Conservation (phyloP, 2,888 invertebrate species). For the Stomorhina lunata region DNA sequence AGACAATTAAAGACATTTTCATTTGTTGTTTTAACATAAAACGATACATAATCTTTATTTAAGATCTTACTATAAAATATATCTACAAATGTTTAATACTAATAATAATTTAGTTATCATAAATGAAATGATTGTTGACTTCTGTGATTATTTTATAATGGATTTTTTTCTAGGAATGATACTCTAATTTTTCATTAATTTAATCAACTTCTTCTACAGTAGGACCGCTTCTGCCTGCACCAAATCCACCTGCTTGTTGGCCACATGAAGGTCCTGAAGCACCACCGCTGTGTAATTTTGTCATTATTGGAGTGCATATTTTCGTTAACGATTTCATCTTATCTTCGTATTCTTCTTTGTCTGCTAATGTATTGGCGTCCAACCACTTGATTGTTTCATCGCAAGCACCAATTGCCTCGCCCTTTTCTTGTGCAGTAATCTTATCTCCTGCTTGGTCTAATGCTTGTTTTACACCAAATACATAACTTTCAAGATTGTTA, state of each 20-base stretch:
- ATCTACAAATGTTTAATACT: not conserved
- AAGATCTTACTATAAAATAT: not conserved
- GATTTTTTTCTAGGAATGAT: too few species aligned
- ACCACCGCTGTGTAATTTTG: slow-evolving; percentile 82
- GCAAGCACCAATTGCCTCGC: slow-evolving; percentile 84
- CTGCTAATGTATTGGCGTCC: slow-evolving; percentile 87
- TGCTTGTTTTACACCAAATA: slow-evolving; percentile 85
- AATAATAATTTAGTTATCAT: too few species aligned
- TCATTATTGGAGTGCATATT: slow-evolving; percentile 76
- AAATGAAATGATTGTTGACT: not conserved
- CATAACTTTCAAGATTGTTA: slow-evolving; percentile 84
- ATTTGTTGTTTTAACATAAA: slow-evolving; percentile 27
- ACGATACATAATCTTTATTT: slow-evolving; percentile 6
- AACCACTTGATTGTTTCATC: slow-evolving; percentile 85
- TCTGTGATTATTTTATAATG: too few species aligned
- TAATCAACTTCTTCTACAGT: slow-evolving; percentile 74
- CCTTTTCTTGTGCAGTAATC: slow-evolving; percentile 84
- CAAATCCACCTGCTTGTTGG: slow-evolving; percentile 83
- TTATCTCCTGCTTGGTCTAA: slow-evolving; percentile 83
- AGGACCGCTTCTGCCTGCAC: slow-evolving; percentile 79
- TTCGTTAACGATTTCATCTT: slow-evolving; percentile 71
- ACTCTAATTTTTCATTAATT: slow-evolving; percentile 9
- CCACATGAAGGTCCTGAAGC: slow-evolving; percentile 75
- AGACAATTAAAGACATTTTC: too few species aligned
- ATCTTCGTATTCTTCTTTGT: slow-evolving; percentile 86